These are phyloP conservation scores for Acrocera orbiculus DNA, from an alignment of 2,888 invertebrate genomes.

Conservation along the genomic window DNA sequence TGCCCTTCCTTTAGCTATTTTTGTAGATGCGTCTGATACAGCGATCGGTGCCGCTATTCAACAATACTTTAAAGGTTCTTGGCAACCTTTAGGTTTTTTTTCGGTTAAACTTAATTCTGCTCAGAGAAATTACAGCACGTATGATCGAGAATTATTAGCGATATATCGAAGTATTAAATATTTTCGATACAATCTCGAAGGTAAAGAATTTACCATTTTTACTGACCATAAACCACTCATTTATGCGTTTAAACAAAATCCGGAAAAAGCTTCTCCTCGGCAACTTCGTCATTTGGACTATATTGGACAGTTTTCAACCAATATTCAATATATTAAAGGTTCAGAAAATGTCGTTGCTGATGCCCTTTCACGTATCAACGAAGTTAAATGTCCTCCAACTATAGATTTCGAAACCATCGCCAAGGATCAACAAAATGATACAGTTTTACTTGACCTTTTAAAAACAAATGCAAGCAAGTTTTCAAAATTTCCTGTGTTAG, in stretches of 20 bases:
- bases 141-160: constrained; percentile 1
- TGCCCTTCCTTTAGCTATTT: neutral
- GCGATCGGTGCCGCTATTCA: neutral
- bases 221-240: constrained; percentile 2
- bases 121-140: neutral
- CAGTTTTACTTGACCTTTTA: no score
- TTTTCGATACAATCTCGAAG: neutral
- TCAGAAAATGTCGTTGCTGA: neutral
- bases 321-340: neutral
- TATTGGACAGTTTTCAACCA: neutral
- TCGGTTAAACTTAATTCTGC: neutral
- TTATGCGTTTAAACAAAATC: neutral
- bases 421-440: no score
- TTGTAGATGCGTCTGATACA: neutral
- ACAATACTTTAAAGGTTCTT: neutral
- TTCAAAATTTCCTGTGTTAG: no score
- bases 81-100: constrained; percentile 1
- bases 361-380: neutral
- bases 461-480: no score
- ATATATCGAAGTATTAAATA: neutral
- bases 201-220: neutral
- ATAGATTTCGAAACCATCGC: no score
- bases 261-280: neutral
- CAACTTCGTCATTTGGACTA: constrained; percentile 1
- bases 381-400: neutral